Percentiles rank a stretch among this genome's conserved stretches.
Conservation (phyloP, 2,888 invertebrate genomes). For the Volucella inflata region DNA sequence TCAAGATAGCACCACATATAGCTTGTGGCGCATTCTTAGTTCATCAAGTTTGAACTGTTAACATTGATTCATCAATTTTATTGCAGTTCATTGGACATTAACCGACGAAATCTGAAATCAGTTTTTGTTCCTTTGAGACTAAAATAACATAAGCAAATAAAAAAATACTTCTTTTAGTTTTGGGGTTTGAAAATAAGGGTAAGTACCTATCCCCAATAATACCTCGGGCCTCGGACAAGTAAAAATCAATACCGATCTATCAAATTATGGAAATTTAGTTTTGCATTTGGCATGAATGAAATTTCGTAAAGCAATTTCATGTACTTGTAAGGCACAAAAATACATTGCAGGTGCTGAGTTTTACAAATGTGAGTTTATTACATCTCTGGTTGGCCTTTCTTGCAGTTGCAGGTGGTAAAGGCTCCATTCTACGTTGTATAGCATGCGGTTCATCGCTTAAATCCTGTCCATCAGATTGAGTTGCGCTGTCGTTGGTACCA, state of each 20-base stretch:
- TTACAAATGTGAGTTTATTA: not conserved
- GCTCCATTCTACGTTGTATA: too few relatives aligned
- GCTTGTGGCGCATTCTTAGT: too few relatives aligned
- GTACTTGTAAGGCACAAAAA: not conserved
- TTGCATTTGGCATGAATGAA: not conserved
- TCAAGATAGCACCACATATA: too few relatives aligned
- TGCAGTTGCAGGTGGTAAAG: not conserved
- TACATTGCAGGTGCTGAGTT: too few relatives aligned
- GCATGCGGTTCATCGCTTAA: too few relatives aligned
- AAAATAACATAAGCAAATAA: slow-evolving; percentile 4
- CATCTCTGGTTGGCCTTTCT: not conserved
- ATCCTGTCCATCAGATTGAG: too few relatives aligned
- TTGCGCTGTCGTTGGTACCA: too few relatives aligned
- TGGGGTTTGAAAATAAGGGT: not conserved
- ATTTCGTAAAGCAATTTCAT: slow-evolving; percentile 1
- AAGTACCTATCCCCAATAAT: not conserved
- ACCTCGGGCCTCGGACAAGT: not conserved
- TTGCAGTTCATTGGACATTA: too few relatives aligned
- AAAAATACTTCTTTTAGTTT: not conserved
- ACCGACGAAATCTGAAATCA: too few relatives aligned
- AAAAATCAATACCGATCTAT: not conserved
- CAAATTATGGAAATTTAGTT: slow-evolving; percentile 1
- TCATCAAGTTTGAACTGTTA: too few relatives aligned
- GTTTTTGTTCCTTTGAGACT: too few relatives aligned
- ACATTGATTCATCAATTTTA: too few relatives aligned